Conservation (phyloP, 2,888 invertebrate species). For the Dilophus febrilis region DNA sequence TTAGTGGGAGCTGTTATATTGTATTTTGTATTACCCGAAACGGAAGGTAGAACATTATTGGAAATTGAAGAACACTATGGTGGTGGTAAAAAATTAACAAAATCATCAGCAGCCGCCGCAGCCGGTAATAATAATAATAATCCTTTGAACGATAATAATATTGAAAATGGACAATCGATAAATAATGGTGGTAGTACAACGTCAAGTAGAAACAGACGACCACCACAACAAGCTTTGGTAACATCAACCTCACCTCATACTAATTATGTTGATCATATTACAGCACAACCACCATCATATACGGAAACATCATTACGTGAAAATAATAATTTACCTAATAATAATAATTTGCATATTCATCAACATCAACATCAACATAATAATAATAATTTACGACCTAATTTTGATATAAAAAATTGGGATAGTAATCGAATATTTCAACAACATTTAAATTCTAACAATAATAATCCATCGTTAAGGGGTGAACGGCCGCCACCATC, state of each 20-base stretch:
- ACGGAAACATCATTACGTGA: too few relatives aligned
- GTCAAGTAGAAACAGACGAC: neutral
- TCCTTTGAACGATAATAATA: too few relatives aligned
- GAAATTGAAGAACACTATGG: constrained; percentile 56
- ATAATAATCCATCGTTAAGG: neutral
- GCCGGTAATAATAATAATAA: too few relatives aligned
- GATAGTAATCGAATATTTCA: neutral
- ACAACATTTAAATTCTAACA: neutral
- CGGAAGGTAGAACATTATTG: constrained; percentile 56
- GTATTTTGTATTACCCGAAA: constrained; percentile 60
- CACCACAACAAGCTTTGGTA: too few relatives aligned
- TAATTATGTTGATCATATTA: neutral
- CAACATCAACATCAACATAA: too few relatives aligned
- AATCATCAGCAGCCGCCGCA: neutral
- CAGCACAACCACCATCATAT: too few relatives aligned
- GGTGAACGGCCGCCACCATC: too few relatives aligned
- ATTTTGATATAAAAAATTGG: neutral
- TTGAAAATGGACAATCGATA: too few relatives aligned
- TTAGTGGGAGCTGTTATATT: constrained; percentile 44
- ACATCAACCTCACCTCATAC: neutral
- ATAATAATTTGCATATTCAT: too few relatives aligned
- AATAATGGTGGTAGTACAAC: too few relatives aligned
- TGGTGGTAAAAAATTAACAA: constrained; percentile 35
- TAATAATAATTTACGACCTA: too few relatives aligned
- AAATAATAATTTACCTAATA: too few relatives aligned